These are phyloP conservation scores for Hyperoplus lanceolatus DNA, from an alignment of 2,797 vertebrate genomes.

Conservation along the genomic window DNA sequence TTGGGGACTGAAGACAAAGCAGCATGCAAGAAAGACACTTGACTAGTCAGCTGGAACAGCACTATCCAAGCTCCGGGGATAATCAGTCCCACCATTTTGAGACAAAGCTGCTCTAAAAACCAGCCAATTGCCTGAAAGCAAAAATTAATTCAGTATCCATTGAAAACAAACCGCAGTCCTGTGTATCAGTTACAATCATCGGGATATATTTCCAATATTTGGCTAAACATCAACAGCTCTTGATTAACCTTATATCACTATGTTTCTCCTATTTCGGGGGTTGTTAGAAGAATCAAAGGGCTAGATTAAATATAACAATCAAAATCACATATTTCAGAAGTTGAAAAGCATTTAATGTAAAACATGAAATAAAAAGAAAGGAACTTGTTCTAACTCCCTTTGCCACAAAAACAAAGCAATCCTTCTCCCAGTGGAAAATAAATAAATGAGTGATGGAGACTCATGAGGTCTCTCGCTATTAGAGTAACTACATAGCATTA, in stretches of 20 bases:
- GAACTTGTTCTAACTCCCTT: not conserved
- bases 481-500: slow-evolving; percentile 48
- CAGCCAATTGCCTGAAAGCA: slow-evolving; percentile 26
- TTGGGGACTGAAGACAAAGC: slow-evolving; percentile 71
- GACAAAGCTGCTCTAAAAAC: slow-evolving; percentile 53
- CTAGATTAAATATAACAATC: slow-evolving; percentile 29
- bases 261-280: slow-evolving; percentile 20
- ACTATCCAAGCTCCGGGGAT: slow-evolving; percentile 57
- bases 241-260: not conserved
- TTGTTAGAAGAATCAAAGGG: slow-evolving; percentile 27
- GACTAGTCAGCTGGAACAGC: slow-evolving; percentile 77
- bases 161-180: slow-evolving; percentile 36
- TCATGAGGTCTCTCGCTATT: slow-evolving; percentile 50
- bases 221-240: slow-evolving; percentile 26
- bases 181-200: slow-evolving; percentile 7
- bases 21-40: slow-evolving; percentile 61
- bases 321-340: slow-evolving; percentile 21
- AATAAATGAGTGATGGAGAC: slow-evolving; percentile 45
- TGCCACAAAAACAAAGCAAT: slow-evolving; percentile 29
- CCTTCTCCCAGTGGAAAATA: slow-evolving; percentile 37
- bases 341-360: slow-evolving; percentile 35
- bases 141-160: slow-evolving; percentile 34
- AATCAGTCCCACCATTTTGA: slow-evolving; percentile 66
- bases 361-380: slow-evolving; percentile 17
- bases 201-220: slow-evolving; percentile 26